Base-by-base conservation (phyloP, 2,888 invertebrate species). In the Sarcophaga subvicina region DNA sequence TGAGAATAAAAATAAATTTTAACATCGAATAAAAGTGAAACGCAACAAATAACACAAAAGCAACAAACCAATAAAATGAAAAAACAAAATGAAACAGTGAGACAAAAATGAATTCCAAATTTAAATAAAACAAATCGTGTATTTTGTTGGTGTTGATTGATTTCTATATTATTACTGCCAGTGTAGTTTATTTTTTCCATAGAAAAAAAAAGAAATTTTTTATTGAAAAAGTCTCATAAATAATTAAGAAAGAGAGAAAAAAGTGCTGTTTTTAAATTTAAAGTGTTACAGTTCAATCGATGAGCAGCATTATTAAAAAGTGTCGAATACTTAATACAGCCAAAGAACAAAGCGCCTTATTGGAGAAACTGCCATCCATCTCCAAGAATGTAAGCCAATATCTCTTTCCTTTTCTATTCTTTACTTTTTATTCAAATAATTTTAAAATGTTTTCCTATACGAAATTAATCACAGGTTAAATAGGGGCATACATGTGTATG, bases 121-220 rank as follows among this genome's bases (percentile, higher is more conserved):
- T 22, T 5, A 64, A 64, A 66, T 54, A 54, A 54, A 54, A 49
- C 14, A 54, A 54, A 17, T 54, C 54, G 17, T 54, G 54, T 54
- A 54, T 17, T 62, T 63, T n/a, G 25, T 22, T 63, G 25, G 20
- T 62, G 69, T 37, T 81, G 75, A 81, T 76, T 71, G 79, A 79
- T 71, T 60, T 70, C 63, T 63, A 54, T 54, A 79, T 63, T 63
- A 14, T 71, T 70, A 79, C 70, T 78, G 78, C 69, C 69, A 69
- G 70, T 63, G 12, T 25, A 37, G 37, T 37, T 49, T 22, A 27
- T 22, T 2, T 59, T 66, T 54, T 60, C 22, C 25, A 17, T 5
- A 12, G 22, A 45, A 37, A 37, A 37, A 37, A 37, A 69, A 77
- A 17, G 27, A 77, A 67, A 45, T 60, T n/a, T 64, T 71, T 80